phyloP scores from a whole-genome alignment of 2,888 invertebrate species.

The Tyria jacobaeae region DNA sequence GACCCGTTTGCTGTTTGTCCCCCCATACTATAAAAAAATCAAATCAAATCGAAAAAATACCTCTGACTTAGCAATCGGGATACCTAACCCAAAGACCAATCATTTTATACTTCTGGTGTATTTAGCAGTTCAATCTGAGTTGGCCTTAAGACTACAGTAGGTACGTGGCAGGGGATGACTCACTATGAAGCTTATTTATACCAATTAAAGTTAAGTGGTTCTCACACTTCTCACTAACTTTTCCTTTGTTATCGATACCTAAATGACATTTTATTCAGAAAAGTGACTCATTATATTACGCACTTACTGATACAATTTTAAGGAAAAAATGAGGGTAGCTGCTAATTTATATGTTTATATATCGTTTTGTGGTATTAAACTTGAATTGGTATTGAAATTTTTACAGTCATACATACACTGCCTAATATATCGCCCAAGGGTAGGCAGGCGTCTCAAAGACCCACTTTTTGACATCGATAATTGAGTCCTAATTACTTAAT shows the following conservation, averaged over 20 bases:
- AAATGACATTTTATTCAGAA: constrained; percentile 12
- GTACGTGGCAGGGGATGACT: constrained; percentile 25
- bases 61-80: no score
- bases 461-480: no score
- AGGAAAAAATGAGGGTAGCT: neutral
- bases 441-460: no score
- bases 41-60: no score
- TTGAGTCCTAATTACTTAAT: no score
- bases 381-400: neutral
- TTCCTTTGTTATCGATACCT: constrained; percentile 16
- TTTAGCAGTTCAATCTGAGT: no score
- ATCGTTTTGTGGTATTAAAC: neutral
- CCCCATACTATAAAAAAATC: no score
- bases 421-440: neutral
- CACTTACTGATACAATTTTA: neutral
- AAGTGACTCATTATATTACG: constrained; percentile 14
- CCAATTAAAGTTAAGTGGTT: constrained; percentile 33
- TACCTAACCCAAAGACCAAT: no score
- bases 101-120: no score
- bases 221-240: neutral
- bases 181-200: constrained; percentile 40
- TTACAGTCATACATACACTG: no score
- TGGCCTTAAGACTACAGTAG: constrained; percentile 10
- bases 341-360: neutral
- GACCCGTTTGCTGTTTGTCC: no score